These are phyloP conservation scores for Parnassius orleans DNA, from an alignment of 2,888 invertebrate species.

Conservation along the genomic window DNA sequence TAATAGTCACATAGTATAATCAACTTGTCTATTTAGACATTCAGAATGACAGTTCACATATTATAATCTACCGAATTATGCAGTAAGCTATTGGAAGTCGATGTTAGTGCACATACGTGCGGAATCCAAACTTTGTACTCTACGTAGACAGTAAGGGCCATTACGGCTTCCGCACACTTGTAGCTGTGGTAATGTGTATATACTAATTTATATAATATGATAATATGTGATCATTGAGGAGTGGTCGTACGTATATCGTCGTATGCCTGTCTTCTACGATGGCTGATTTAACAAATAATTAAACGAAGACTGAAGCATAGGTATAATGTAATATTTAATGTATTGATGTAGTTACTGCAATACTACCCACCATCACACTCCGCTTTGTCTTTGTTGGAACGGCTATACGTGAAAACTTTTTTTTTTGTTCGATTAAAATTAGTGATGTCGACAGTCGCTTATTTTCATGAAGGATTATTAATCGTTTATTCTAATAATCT, in stretches of 20 bases:
- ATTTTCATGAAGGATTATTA: too few relatives aligned
- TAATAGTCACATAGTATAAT: constrained; percentile 12
- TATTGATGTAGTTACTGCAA: constrained; percentile 58
- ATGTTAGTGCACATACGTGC: background rate
- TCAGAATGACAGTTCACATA: constrained; percentile 3
- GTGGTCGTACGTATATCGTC: constrained; percentile 34
- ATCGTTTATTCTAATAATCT: too few relatives aligned
- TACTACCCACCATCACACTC: constrained; percentile 59
- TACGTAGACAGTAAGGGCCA: constrained; percentile 3
- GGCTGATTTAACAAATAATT: constrained; percentile 72
- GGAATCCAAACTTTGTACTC: background rate
- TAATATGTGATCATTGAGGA: constrained; percentile 13
- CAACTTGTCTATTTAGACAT: constrained; percentile 6
- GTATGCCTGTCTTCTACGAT: constrained; percentile 52
- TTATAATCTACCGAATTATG: constrained; percentile 16
- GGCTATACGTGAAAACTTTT: constrained; percentile 17
- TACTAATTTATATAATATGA: constrained; percentile 5
- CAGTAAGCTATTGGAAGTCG: background rate
- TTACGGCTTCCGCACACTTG: constrained; percentile 10
- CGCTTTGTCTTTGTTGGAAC: constrained; percentile 42
- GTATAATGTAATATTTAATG: constrained; percentile 75
- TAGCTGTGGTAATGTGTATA: constrained; percentile 16
- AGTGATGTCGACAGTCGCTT: too few relatives aligned
- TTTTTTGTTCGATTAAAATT: constrained; percentile 14
- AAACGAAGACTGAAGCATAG: constrained; percentile 79